These are phyloP conservation scores for Catharus minimus DNA, from an alignment of 2,113 vertebrate genomes.

Conservation along the genomic window DNA sequence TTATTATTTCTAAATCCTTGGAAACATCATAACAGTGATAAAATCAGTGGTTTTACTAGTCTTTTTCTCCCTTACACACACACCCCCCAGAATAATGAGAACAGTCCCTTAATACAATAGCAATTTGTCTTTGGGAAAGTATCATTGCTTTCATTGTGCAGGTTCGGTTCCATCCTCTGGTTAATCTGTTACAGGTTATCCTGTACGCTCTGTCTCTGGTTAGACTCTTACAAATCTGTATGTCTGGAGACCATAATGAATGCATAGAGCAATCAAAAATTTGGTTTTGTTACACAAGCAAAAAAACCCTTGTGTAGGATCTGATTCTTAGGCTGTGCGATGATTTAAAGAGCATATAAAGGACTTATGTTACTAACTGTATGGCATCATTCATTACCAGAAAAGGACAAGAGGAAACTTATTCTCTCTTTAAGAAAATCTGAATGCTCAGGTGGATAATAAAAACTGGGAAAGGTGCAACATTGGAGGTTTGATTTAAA, in stretches of 20 bases:
- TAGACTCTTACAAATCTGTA: not conserved
- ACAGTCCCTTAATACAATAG: not conserved
- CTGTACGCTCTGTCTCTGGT: not conserved
- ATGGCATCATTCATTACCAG: not conserved
- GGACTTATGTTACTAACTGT: not conserved
- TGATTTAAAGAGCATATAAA: not conserved
- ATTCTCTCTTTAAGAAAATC: not conserved
- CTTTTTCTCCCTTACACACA: not conserved
- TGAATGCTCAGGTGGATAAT: not conserved
- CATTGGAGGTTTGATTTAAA: not conserved
- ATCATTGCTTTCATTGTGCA: not conserved
- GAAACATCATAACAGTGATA: not conserved
- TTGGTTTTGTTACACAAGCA: not conserved
- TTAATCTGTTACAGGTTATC: not conserved
- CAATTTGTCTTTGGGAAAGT: not conserved
- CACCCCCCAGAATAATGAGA: not conserved
- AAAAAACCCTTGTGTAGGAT: not conserved
- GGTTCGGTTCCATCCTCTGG: not conserved
- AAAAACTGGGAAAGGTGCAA: not conserved
- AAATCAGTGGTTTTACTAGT: not conserved
- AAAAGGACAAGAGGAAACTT: not conserved
- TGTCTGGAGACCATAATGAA: not conserved
- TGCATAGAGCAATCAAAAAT: not conserved
- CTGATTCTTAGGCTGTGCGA: not conserved
- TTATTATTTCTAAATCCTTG: not conserved